Percentiles rank a stretch among this genome's conserved stretches.
Evolutionary conservation across 1,140 invertebrate species (phyloP).

Genomic region (Lamellibrachia luymesi): DNA sequence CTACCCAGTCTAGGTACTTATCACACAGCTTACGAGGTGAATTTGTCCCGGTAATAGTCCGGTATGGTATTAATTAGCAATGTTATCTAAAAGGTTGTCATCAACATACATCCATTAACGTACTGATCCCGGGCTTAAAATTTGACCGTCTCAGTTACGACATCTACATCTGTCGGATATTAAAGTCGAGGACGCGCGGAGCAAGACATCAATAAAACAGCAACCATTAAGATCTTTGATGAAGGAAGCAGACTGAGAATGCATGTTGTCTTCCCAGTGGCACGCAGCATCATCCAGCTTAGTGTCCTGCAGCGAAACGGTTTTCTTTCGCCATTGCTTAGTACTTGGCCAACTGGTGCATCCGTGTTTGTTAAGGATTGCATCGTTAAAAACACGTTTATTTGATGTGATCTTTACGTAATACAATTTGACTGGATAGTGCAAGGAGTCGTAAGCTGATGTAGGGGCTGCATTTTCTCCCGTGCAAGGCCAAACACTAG

Average conservation of each 20-base stretch:
- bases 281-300: no score
- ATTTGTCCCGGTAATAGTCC: not conserved
- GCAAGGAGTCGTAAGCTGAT: no score
- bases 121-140: not conserved
- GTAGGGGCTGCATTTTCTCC: no score
- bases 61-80: not conserved
- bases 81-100: not conserved
- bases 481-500: no score
- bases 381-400: no score
- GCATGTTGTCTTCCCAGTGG: not conserved
- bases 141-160: not conserved
- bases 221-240: not conserved
- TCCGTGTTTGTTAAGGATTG: not conserved
- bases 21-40: not conserved
- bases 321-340: not conserved
- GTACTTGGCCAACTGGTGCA: not conserved
- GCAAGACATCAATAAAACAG: not conserved
- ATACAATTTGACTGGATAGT: no score
- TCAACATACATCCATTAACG: not conserved
- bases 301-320: not conserved
- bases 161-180: not conserved
- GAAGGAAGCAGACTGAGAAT: not conserved
- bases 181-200: not conserved
- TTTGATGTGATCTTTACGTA: no score
- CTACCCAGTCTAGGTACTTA: not conserved